A percentile compares a stretch with the other conserved stretches of the same genome.
Conservation (phyloP, 35 echinoderm and acorn worm species). For the Hemicentrotus pulcherrimus region DNA sequence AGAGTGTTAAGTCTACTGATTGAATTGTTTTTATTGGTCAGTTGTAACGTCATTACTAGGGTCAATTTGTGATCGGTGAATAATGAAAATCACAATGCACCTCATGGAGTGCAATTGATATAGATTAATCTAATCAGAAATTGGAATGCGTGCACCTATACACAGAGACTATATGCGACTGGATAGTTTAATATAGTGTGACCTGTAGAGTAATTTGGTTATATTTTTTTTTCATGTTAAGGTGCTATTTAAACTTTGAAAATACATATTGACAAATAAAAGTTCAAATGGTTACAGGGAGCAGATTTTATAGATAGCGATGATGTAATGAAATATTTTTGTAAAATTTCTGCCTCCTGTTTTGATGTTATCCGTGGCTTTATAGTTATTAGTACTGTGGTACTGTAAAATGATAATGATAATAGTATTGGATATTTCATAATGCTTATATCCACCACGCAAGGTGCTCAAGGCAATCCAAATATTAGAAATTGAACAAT, state of each 20-base stretch:
- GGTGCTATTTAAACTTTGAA: background rate
- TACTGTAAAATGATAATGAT: too few relatives aligned
- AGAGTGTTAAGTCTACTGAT: background rate
- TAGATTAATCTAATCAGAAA: background rate
- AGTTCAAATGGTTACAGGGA: background rate
- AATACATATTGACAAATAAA: background rate
- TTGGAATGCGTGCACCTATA: background rate
- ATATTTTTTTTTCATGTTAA: background rate
- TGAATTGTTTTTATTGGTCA: background rate
- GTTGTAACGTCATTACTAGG: background rate
- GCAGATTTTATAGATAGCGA: too few relatives aligned
- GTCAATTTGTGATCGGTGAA: slow-evolving; percentile 2
- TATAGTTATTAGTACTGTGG: too few relatives aligned
- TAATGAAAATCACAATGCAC: background rate
- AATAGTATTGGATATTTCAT: too few relatives aligned
- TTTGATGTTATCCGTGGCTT: too few relatives aligned
- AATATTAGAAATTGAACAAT: too few relatives aligned
- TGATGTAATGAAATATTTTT: too few relatives aligned
- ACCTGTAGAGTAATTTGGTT: background rate
- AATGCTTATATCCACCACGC: too few relatives aligned
- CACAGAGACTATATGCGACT: background rate
- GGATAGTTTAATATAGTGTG: background rate
- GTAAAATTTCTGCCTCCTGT: too few relatives aligned
- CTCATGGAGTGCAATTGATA: background rate
- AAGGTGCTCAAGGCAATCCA: too few relatives aligned